Percentiles rank a stretch among this genome's conserved stretches.
These are phyloP conservation scores for Pelosia muscerda DNA, from an alignment of 2,888 invertebrate genomes.

Conservation along the genomic window DNA sequence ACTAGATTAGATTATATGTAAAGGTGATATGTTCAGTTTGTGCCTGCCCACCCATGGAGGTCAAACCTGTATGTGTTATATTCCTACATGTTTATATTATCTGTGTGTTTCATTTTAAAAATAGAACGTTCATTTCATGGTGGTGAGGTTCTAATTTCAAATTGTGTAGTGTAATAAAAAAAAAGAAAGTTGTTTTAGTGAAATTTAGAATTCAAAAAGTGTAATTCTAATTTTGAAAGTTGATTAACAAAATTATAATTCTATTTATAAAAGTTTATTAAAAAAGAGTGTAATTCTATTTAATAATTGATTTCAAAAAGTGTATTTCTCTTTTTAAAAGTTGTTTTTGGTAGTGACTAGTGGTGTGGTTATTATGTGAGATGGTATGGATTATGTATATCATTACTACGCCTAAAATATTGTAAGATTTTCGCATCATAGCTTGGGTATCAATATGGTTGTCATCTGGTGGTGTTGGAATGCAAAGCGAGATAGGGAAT, in stretches of 20 bases:
- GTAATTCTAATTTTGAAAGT: too few species aligned
- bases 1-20: conserved; percentile 48
- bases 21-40: conserved; percentile 37
- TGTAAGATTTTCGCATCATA: neutral
- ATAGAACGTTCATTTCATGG: conserved; percentile 1
- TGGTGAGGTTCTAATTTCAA: neutral
- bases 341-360: neutral
- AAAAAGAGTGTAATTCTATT: too few species aligned
- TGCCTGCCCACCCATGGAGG: conserved; percentile 49
- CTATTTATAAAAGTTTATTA: too few species aligned
- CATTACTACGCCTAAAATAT: neutral
- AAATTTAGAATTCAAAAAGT: too few species aligned
- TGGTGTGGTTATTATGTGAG: neutral
- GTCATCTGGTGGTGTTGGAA: neutral
- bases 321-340: neutral
- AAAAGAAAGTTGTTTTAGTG: too few species aligned
- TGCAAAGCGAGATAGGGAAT: neutral
- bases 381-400: neutral
- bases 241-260: too few species aligned
- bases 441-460: conserved; percentile 1
- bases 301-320: neutral
- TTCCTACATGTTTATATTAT: conserved; percentile 9
- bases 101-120: conserved; percentile 6
- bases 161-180: neutral
- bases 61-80: conserved; percentile 47